Evolutionary conservation across 2,888 invertebrate species (phyloP).

Genomic region (Lasiommata megera): DNA sequence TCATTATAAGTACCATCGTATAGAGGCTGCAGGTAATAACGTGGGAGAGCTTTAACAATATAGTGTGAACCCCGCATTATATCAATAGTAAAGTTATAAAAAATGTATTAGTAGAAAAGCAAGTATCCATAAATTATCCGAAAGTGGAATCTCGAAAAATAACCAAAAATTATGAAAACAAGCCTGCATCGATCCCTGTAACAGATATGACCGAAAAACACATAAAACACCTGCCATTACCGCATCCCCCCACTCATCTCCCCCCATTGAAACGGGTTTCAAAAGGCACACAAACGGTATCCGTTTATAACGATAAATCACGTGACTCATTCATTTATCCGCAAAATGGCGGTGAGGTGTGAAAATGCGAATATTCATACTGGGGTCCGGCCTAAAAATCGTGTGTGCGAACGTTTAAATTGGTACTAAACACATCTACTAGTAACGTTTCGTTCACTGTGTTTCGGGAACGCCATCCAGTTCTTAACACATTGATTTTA

Average conservation of each 20-base stretch:
- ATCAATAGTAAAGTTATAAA: no score
- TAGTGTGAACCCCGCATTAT: no score
- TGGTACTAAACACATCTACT: neutral
- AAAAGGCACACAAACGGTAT: conserved; percentile 16
- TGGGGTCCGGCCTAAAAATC: neutral
- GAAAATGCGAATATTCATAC: conserved; percentile 22
- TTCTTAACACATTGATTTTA: no score
- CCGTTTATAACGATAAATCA: conserved; percentile 29
- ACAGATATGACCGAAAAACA: conserved; percentile 12
- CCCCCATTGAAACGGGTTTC: conserved; percentile 3
- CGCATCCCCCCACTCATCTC: neutral
- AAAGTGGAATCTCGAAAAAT: no score
- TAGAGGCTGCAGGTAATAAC: no score
- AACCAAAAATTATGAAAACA: neutral
- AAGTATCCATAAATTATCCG: no score
- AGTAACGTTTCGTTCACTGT: neutral
- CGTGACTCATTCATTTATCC: conserved; percentile 26
- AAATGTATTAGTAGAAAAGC: no score
- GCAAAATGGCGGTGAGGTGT: conserved; percentile 26
- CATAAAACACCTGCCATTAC: conserved; percentile 15
- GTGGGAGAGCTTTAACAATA: no score
- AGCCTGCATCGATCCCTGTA: conserved; percentile 5
- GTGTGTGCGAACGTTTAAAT: neutral
- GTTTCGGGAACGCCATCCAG: no score
- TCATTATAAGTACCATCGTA: no score